Conservation (phyloP, 30 jellyfish, hydroid and myxozoan genomes). For the Mastigias papua region DNA sequence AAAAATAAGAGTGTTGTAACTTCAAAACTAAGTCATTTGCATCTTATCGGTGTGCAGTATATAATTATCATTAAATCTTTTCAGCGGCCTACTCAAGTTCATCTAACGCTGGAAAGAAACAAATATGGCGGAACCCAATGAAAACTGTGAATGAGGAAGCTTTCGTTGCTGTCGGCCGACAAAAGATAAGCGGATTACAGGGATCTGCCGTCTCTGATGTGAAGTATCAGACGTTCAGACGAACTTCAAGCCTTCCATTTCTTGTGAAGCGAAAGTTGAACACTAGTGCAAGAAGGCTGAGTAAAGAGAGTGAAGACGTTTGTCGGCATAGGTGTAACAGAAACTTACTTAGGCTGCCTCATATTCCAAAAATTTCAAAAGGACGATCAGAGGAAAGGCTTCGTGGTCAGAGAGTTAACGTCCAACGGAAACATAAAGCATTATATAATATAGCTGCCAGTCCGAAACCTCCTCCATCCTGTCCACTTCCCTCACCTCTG, state of each 20-base stretch:
- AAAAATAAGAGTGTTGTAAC: no score
- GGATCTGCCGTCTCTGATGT: neutral
- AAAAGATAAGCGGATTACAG: conserved; percentile 24
- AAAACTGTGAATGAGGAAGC: conserved; percentile 69
- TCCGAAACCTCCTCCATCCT: neutral
- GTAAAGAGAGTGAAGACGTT: neutral
- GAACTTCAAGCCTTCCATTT: conserved; percentile 14
- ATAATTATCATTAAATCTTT: no score
- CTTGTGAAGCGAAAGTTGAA: conserved; percentile 39
- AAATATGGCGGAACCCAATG: conserved; percentile 58
- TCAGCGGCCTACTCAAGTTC: conserved; percentile 44
- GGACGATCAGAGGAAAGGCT: no score
- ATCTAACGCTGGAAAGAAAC: conserved; percentile 59
- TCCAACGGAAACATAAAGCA: no score
- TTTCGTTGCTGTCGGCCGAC: conserved; percentile 15
- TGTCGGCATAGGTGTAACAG: neutral
- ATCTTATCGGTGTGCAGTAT: no score
- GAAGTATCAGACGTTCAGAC: neutral
- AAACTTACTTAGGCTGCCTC: conserved; percentile 34
- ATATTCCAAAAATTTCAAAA: neutral
- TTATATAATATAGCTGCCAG: conserved; percentile 2
- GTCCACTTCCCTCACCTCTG: neutral
- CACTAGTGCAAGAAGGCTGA: neutral
- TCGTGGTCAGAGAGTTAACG: no score
- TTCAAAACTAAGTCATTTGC: no score